Evolutionary conservation across 2,113 vertebrate genomes (phyloP).

Genomic region (Tragelaphus strepsiceros): DNA sequence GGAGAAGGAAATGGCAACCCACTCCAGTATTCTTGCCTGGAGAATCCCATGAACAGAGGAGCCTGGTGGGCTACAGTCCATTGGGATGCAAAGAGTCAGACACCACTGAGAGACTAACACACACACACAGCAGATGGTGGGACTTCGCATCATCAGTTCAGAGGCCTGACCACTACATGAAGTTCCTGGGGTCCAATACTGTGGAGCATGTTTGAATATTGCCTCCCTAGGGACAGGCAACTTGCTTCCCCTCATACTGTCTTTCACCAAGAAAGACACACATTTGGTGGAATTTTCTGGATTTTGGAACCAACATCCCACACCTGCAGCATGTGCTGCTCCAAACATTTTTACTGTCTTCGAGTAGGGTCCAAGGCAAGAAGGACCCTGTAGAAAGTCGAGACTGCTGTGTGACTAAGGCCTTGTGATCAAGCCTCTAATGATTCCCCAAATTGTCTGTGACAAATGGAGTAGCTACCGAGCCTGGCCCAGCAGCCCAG

Average conservation of each 20-base stretch:
- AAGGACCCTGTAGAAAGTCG: not conserved
- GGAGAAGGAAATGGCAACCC: not conserved
- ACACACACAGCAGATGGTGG: not conserved
- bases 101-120: not conserved
- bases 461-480: not conserved
- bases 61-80: not conserved
- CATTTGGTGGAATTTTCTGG: not conserved
- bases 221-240: not conserved
- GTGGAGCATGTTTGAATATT: not conserved
- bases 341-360: not conserved
- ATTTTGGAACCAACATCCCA: not conserved
- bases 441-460: not conserved
- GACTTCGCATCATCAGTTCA: not conserved
- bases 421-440: not conserved
- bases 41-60: not conserved
- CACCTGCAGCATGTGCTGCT: not conserved
- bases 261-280: not conserved
- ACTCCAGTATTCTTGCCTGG: not conserved
- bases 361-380: not conserved
- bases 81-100: not conserved
- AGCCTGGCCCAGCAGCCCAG: not conserved
- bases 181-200: not conserved
- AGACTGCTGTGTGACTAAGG: not conserved
- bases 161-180: not conserved
- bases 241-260: not conserved